Evolutionary conservation across 1,140 invertebrate species (phyloP), one percentile per base, ranked within the genome.

Genomic region (Heterodera carotae): DNA sequence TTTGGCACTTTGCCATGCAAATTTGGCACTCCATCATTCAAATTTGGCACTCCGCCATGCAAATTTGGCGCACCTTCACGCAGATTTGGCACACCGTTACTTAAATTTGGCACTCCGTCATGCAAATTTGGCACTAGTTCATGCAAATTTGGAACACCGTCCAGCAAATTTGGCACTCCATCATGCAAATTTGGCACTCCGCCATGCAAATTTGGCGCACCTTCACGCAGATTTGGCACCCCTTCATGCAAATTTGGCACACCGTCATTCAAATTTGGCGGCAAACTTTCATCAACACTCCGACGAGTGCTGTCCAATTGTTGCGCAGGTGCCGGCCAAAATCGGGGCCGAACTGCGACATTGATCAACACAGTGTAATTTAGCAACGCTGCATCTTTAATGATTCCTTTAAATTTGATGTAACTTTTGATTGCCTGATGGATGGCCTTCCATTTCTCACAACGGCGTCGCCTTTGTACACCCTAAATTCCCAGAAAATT

Each of bases 331-430:
- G 15, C 48, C 22, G 48, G 48, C 48, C 12, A 22, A 22, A 66
- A 29, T 66, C 62, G n/a, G 29, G 62, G 62, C 29, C 22, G 33
- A 66, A 66, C 62, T 29, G 62, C 62, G 5, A 33, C 25, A 31
- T 6, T 66, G 29, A 27, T 10, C 1, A 34, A 29, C n/a, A 66
- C 10, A 62, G n/a, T 25, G 15, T 73, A 22, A 10, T 78, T 81
- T 43, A 12, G 27, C 10, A n/a, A 43, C 10, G 25, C 6, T 2
- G 62, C 25, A 15, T 66, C 22, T 56, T 56, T 15, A 22, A 56
- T 56, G 48, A 18, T n/a, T n/a, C n/a, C n/a, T 15, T 31, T 31
- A 34, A 66, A 66, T 66, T 22, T 66, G 62, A 66, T 29, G 62
- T 15, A 66, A 0, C 62, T 7, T 27, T 31, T 31, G 22, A 66